A percentile compares a stretch with the other conserved stretches of the same genome.
These are phyloP conservation scores for Rhagonycha fulva DNA, from an alignment of 2,888 invertebrate species.

Conservation along the genomic window DNA sequence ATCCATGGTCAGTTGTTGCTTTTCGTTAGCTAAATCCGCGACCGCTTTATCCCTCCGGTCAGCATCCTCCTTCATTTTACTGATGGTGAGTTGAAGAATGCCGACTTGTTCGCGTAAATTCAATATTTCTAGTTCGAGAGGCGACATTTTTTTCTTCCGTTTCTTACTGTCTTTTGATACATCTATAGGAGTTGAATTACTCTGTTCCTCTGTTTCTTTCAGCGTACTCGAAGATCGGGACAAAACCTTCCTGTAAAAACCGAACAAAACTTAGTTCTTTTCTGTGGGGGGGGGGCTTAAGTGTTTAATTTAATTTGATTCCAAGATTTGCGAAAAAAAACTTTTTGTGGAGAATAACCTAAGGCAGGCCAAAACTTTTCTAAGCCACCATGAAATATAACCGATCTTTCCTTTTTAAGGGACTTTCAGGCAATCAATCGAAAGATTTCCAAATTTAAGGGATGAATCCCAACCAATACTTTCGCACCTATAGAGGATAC, in stretches of 20 bases:
- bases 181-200: neutral
- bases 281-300: too few relatives aligned
- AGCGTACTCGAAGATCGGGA: constrained; percentile 35
- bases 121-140: constrained; percentile 44
- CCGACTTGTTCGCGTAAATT: constrained; percentile 53
- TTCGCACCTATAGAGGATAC: too few relatives aligned
- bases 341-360: too few relatives aligned
- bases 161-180: neutral
- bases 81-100: constrained; percentile 54
- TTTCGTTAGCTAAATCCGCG: constrained; percentile 57
- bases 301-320: too few relatives aligned
- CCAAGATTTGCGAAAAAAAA: too few relatives aligned
- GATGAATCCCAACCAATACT: too few relatives aligned
- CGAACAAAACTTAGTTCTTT: too few relatives aligned
- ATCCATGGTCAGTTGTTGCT: constrained; percentile 58
- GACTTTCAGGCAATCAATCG: too few relatives aligned
- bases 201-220: neutral
- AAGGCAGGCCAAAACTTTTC: too few relatives aligned
- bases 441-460: too few relatives aligned
- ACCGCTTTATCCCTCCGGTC: constrained; percentile 57
- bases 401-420: too few relatives aligned
- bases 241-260: constrained; percentile 38
- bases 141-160: neutral
- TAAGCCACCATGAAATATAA: too few relatives aligned
- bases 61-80: constrained; percentile 54